Base-by-base conservation (phyloP, 2,797 vertebrate genomes). In the Borostomias antarcticus region DNA sequence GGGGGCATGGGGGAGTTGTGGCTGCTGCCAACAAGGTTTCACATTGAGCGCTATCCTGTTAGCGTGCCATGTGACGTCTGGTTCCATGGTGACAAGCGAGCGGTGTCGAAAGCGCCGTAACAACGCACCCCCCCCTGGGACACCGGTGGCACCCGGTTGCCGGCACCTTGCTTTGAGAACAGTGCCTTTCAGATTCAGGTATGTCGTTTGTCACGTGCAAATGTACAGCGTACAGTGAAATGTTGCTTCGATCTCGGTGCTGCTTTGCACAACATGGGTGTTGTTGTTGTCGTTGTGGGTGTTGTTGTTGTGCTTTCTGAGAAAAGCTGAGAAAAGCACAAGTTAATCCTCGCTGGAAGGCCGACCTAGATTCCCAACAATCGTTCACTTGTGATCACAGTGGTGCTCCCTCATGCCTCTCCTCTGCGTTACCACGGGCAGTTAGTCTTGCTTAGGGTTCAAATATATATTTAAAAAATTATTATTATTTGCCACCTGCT, bases 291-390 rank as follows among this genome's bases (percentile, higher is more conserved):
- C n/a, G n/a, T n/a, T n/a, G n/a, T n/a, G n/a, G n/a, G n/a, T 65
- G 63, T 83, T 87, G 80, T 81, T 84, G 78, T 85, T 82, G 61
- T 54, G 59, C 81, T 84, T 35, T 77, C 62, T 64, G 60, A 84
- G 80, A 83, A 80, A 70, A 80, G 78, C 85, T 78, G 77, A 35
- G 66, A 88, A 85, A 79, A 72, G 75, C 74, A 76, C 70, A 86
- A 88, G 86, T 82, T 69, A 87, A 84, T 85, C 81, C 73, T 70
- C 43, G 52, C 78, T 35, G 62, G 78, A 64, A 68, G 79, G 72
- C 72, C 73, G 74, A 83, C 84, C 85, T 78, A 86, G 69, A 86
- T 88, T 75, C 65, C 67, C n/a, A 85, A 88, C 89, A 88, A 89
- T 84, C 62, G 72, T 77, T 85, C 79, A 68, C 73, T 89, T 86